Base-by-base conservation (phyloP, 2,888 invertebrate species). In the Platypus cylindrus region DNA sequence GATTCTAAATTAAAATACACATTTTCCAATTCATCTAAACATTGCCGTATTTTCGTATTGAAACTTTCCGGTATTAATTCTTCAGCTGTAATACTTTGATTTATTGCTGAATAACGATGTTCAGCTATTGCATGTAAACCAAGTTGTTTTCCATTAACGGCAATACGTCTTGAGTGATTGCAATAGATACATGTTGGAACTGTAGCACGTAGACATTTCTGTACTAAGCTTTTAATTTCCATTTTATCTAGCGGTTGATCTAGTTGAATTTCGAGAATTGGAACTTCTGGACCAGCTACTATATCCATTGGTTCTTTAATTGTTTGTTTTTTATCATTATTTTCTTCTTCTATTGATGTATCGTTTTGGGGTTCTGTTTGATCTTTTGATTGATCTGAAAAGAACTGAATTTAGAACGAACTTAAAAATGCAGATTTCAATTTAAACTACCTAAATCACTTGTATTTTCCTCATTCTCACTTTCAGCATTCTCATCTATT, bases 81-180 rank as follows among this genome's bases (percentile, higher is more conserved):
- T 55, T 80, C 79, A 7, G 78, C 79, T 3, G 79, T 78, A 36
- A 80, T 80, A 51, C 80, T 81, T 52, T 80, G 75, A 14, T 81
- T 81, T 1, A 77, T 74, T 3, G 81, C 81, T n/a, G 74, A 72
- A 56, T 83, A 86, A 5, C 81, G 69, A 60, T 89, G 87, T 52
- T 83, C 73, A 1, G 76, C 71, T 11, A 86, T 73, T 59, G 87
- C 73, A 54, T 89, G 87, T 24, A 85, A 59, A 5, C 78, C 78
- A 31, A 89, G 63, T 51, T 84, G 82, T 55, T 78, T 76, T 32
- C 81, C 85, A 58, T 86, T 83, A 0, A 87, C 84, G 8, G 84
- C 81, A 46, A 89, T 84, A 49, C 81, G 79, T 13, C 83, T 69
- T 1, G 83, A 85, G 64, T 87, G 85, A 54, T 86, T 84, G 53